These are phyloP conservation scores for Cotesia typhae DNA, from an alignment of 1,140 invertebrate genomes.

Conservation along the genomic window DNA sequence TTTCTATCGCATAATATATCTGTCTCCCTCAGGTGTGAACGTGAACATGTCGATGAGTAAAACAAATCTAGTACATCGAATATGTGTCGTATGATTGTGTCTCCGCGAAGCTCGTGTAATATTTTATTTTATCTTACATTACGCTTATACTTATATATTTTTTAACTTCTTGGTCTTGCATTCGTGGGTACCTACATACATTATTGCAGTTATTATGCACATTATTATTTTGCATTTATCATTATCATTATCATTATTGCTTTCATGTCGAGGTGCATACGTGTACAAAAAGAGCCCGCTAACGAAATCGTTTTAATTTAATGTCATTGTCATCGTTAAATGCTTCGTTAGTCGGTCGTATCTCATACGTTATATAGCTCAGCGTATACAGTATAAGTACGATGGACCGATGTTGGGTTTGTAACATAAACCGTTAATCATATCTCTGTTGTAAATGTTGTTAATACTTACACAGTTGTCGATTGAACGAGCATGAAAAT, in stretches of 20 bases:
- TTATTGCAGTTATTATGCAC: no score
- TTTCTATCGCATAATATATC: conserved; percentile 7
- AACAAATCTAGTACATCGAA: conserved; percentile 18
- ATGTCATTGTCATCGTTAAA: conserved; percentile 50
- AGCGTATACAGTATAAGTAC: neutral
- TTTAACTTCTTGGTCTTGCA: no score
- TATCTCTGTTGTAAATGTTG: conserved; percentile 41
- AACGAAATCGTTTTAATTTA: conserved; percentile 45
- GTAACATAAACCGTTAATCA: conserved; percentile 38
- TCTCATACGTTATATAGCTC: conserved; percentile 44
- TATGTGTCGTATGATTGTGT: conserved; percentile 5
- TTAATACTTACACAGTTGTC: conserved; percentile 27
- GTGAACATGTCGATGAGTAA: conserved; percentile 4
- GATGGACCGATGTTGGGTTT: conserved; percentile 15
- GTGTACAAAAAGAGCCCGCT: neutral
- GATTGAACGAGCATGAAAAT: conserved; percentile 18
- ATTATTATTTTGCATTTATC: conserved; percentile 45
- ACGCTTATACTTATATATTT: conserved; percentile 33
- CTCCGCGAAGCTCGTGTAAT: neutral
- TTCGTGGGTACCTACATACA: no score
- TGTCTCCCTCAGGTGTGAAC: conserved; percentile 1
- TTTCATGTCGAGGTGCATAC: neutral
- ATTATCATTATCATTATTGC: conserved; percentile 41
- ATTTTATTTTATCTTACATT: neutral
- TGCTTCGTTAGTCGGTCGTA: conserved; percentile 50